Evolutionary conservation across 1,140 invertebrate genomes (phyloP).

Genomic region (Lepidotrigona ventralis): DNA sequence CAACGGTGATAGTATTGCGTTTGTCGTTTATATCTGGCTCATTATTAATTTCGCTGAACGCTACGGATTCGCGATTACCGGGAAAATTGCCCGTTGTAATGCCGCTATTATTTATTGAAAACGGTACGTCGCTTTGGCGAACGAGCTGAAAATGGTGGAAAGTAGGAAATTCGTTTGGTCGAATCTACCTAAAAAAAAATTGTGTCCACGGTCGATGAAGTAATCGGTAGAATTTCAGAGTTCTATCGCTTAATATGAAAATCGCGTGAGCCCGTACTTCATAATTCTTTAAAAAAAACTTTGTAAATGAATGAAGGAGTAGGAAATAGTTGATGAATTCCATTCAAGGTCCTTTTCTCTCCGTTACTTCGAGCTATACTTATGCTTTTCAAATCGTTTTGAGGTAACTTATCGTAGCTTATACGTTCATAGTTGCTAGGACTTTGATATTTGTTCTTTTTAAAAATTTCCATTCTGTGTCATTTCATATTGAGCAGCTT

Average conservation of each 20-base stretch:
- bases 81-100: slow-evolving; percentile 13
- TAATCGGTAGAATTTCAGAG: background rate
- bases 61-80: background rate
- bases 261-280: background rate
- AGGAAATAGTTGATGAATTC: background rate
- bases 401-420: background rate
- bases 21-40: slow-evolving; percentile 40
- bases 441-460: background rate
- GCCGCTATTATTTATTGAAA: slow-evolving; percentile 8
- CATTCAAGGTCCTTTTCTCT: background rate
- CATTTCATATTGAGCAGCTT: too few relatives aligned
- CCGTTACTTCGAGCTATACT: background rate
- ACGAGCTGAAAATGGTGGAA: background rate
- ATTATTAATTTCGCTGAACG: slow-evolving; percentile 46
- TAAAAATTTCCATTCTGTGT: background rate
- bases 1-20: slow-evolving; percentile 60
- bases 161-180: background rate
- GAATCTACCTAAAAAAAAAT: background rate
- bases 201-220: background rate
- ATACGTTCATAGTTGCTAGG: background rate
- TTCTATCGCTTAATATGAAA: background rate
- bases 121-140: background rate
- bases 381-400: background rate
- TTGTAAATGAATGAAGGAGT: background rate
- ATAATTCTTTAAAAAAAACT: background rate